Evolutionary conservation across 2,888 invertebrate genomes (phyloP).

Genomic region (Agrenia bidenticulata): DNA sequence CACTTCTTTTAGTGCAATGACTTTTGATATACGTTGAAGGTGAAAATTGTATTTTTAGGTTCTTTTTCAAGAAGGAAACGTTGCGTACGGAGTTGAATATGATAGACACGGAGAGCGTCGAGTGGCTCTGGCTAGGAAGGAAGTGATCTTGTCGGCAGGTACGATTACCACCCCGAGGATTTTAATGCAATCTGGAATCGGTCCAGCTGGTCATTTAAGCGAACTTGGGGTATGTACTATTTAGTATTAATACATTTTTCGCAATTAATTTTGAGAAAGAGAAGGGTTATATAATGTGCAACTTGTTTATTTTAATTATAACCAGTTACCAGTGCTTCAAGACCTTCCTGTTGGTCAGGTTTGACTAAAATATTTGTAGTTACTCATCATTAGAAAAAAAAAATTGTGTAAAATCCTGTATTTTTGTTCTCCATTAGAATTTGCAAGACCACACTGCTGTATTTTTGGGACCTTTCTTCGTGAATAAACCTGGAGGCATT

Average conservation of each 20-base stretch:
- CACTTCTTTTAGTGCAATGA: neutral
- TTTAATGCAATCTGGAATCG: slow-evolving; percentile 30
- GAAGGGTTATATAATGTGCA: neutral
- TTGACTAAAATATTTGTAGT: too few relatives aligned
- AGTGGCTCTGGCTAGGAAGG: slow-evolving; percentile 31
- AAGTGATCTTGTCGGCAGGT: slow-evolving; percentile 40
- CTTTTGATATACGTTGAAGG: too few relatives aligned
- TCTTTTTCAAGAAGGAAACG: slow-evolving; percentile 27
- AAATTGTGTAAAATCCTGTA: too few relatives aligned
- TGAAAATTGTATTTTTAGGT: too few relatives aligned
- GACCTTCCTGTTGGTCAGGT: slow-evolving; percentile 35
- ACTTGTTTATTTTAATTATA: neutral
- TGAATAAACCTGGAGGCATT: slow-evolving; percentile 22
- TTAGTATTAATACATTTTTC: too few relatives aligned
- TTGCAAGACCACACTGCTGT: slow-evolving; percentile 39
- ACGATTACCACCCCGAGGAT: slow-evolving; percentile 30
- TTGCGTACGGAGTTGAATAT: slow-evolving; percentile 42
- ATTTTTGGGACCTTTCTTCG: slow-evolving; percentile 36
- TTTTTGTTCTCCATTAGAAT: too few relatives aligned
- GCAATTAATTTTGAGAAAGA: too few relatives aligned
- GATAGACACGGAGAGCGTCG: slow-evolving; percentile 38
- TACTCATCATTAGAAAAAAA: too few relatives aligned
- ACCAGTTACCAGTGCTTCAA: slow-evolving; percentile 41
- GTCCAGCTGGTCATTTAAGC: slow-evolving; percentile 31
- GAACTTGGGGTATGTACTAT: slow-evolving; percentile 18